Base-by-base conservation (phyloP, 2,888 invertebrate species). In the Eledone cirrhosa region DNA sequence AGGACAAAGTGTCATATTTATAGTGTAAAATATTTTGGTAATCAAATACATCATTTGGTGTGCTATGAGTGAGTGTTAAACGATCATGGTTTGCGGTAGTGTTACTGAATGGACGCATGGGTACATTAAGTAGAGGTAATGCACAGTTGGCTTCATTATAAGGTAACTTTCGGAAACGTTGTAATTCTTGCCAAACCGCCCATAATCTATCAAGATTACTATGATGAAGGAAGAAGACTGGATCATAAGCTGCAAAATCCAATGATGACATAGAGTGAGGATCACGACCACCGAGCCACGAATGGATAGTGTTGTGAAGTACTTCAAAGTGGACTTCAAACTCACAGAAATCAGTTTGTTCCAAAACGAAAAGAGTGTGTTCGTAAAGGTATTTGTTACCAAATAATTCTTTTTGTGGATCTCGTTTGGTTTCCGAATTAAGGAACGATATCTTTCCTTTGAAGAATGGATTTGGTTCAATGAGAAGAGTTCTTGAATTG, bases 141-240 rank as follows among this genome's bases (percentile, higher is more conserved):
- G 81, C 81, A 41, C 82, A 82, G 69, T 80, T 78, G 7, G 82
- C 74, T n/a, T 78, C 48, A 47, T 81, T 81, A 67, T 72, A 81
- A 2, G 80, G 72, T 65, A 80, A 75, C 27, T 79, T 79, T 27
- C 81, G 72, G 59, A 78, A 78, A 14, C 77, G 78, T 27, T 80
- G 80, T 22, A 80, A 33, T 31, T 80, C 78, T 78, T 79, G 82
- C 82, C 81, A 81, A 78, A 82, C 78, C 19, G 80, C 81, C 81
- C 81, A 82, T n/a, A 82, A 31, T 5, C 82, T 53, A 65, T 79
- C 79, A 27, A 76, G 8, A n/a, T 59, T 76, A 24, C 75, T 63
- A 41, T 79, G 79, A 31, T 79, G 79, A 77, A 79, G 75, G 31
- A 77, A 65, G 67, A 79, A 79, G 48, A 79, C 29, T 22, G 79